Evolutionary conservation across 2,797 vertebrate species (phyloP), one percentile per base, ranked within the genome.

Genomic region (Yasuhikotakia modesta): DNA sequence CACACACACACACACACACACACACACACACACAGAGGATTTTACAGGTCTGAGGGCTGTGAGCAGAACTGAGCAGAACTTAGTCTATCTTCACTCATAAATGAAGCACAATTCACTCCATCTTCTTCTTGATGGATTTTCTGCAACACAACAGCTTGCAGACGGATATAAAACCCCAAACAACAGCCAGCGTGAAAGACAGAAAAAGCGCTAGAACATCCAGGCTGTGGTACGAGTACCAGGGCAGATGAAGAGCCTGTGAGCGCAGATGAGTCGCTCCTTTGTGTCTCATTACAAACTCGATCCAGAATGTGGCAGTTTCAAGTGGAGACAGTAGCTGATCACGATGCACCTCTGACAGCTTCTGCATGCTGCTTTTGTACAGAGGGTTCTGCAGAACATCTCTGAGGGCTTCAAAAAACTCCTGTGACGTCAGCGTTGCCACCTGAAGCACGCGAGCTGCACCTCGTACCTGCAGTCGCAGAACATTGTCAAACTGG

Each of bases 401-500:
- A 17, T 83, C 82, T 27, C 55, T 19, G 48, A 86, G 63, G 11
- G 76, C 82, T 67, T 84, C 67, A 30, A 70, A 79, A 45, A 84
- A 72, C 48, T 70, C 63, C 3, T 68, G 45, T 12, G 73, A 68
- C 7, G 81, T 82, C 35, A 84, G 13, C 2, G 73, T 79, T 58
- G 70, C 19, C 10, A 69, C 68, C 10, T 85, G 76, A 50, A 86
- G 55, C 32, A 84, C 81, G 27, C 76, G 67, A 0, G 84, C 81
- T 0, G 67, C 84, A 11, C 84, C 84, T 19, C 84, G 78, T 17
- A 24, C 77, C 79, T 83, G 75, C 30, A 88, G 80, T 22, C 82
- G 71, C 30, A 84, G n/a, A n/a, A 82, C 66, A 70, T 87, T 87
- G 65, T 87, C 85, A n/a, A 74, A 82, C 73, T 87, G 86, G 57